Evolutionary conservation across 2,113 vertebrate species (phyloP).

Genomic region (Todiramphus chloris): DNA sequence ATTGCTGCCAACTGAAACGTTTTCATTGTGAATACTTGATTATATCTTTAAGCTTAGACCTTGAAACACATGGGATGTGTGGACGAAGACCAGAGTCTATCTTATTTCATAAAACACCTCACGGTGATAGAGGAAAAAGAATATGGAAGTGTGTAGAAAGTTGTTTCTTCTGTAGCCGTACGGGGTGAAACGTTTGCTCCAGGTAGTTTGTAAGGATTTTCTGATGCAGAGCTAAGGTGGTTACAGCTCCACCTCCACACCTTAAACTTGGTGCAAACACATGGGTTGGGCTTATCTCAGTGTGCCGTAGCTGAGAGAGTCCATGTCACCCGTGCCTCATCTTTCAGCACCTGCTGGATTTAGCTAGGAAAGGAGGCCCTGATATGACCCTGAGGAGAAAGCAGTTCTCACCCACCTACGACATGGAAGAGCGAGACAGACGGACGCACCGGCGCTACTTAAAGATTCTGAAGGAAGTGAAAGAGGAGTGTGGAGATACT

Average conservation of each 20-base stretch:
- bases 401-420: slow-evolving; percentile 65
- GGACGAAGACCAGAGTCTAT: not conserved
- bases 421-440: slow-evolving; percentile 84
- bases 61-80: not conserved
- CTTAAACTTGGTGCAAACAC: not conserved
- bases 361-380: slow-evolving; percentile 86
- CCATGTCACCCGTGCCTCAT: not conserved
- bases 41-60: not conserved
- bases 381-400: slow-evolving; percentile 79
- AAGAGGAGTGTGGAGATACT: slow-evolving; percentile 92
- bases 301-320: not conserved
- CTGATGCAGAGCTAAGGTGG: not conserved
- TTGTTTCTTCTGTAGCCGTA: not conserved
- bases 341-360: slow-evolving; percentile 87
- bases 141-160: not conserved
- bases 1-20: not conserved
- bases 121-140: not conserved
- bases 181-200: not conserved
- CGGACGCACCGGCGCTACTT: slow-evolving; percentile 83
- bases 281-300: not conserved
- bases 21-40: not conserved
- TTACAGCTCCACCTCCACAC: fast-evolving
- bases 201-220: not conserved
- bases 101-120: not conserved
- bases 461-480: slow-evolving; percentile 91